Evolutionary conservation across 2,888 invertebrate genomes (phyloP).

Genomic region (Lordiphosa fenestrarum): DNA sequence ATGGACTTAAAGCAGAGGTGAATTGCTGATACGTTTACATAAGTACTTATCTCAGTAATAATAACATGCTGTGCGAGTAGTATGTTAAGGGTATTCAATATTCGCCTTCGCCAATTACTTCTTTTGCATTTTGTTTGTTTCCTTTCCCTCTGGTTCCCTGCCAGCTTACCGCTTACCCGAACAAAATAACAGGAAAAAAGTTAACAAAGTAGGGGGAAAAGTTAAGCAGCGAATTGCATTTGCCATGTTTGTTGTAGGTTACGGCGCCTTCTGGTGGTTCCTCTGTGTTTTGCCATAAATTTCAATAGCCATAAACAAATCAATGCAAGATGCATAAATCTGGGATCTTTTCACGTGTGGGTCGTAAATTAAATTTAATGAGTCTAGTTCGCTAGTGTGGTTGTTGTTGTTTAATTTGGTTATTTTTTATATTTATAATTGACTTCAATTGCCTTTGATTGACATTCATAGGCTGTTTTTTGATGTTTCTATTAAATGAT

Average conservation of each 20-base stretch:
- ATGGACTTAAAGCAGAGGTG: no score
- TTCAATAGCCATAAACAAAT: constrained; percentile 21
- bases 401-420: background rate
- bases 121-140: background rate
- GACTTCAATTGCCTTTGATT: constrained; percentile 19
- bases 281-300: constrained; percentile 14
- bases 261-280: constrained; percentile 13
- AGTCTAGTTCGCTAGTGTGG: background rate
- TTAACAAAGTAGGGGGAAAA: constrained; percentile 8
- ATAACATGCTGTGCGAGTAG: no score
- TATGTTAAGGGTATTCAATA: background rate
- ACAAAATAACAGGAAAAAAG: constrained; percentile 9
- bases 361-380: constrained; percentile 17
- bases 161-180: background rate
- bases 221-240: constrained; percentile 8
- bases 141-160: constrained; percentile 2
- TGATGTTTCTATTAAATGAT: background rate
- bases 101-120: background rate
- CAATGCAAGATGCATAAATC: constrained; percentile 18
- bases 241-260: constrained; percentile 11
- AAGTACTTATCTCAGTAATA: no score
- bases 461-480: background rate
- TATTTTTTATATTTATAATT: constrained; percentile 12
- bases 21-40: no score
- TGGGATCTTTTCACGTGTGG: constrained; percentile 5